Percentiles rank a stretch among this genome's conserved stretches.
Evolutionary conservation across 1,140 invertebrate genomes (phyloP).

Genomic region (Coenobita brevimanus): DNA sequence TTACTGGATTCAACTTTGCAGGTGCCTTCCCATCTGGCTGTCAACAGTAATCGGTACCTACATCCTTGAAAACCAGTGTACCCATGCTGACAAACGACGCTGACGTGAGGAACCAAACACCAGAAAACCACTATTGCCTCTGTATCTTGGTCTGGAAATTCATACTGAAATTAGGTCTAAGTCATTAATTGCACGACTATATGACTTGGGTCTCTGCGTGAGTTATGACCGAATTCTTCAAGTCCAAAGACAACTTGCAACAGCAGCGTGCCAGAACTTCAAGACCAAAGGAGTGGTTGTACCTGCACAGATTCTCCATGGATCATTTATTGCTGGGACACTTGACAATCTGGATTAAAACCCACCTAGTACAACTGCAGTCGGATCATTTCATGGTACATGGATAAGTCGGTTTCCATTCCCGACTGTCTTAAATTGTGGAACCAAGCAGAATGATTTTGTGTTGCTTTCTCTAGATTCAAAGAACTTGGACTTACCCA

Average conservation of each 20-base stretch:
- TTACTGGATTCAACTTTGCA: constrained; percentile 4
- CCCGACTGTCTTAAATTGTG: too few relatives aligned
- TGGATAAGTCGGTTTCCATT: too few relatives aligned
- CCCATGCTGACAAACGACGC: constrained; percentile 11
- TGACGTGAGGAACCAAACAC: constrained; percentile 34
- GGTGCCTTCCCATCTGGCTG: constrained; percentile 5
- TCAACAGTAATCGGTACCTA: constrained; percentile 26
- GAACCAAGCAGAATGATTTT: too few relatives aligned
- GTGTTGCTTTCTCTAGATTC: too few relatives aligned
- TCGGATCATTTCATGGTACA: too few relatives aligned
- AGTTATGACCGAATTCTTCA: constrained; percentile 32
- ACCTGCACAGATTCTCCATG: too few relatives aligned
- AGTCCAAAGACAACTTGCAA: constrained; percentile 23
- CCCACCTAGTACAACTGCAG: too few relatives aligned
- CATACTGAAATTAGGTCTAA: constrained; percentile 31
- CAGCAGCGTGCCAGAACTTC: constrained; percentile 14
- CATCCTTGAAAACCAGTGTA: constrained; percentile 11
- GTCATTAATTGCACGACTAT: constrained; percentile 15
- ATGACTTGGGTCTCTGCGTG: constrained; percentile 22
- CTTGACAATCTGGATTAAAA: too few relatives aligned
- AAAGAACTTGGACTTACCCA: too few relatives aligned
- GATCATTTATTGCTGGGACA: too few relatives aligned
- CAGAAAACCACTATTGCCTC: constrained; percentile 25
- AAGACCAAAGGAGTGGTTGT: constrained; percentile 6
- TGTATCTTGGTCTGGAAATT: constrained; percentile 27